phyloP scores from a whole-genome alignment of 2,113 vertebrate species.

The Erythrocercus mccallii region DNA sequence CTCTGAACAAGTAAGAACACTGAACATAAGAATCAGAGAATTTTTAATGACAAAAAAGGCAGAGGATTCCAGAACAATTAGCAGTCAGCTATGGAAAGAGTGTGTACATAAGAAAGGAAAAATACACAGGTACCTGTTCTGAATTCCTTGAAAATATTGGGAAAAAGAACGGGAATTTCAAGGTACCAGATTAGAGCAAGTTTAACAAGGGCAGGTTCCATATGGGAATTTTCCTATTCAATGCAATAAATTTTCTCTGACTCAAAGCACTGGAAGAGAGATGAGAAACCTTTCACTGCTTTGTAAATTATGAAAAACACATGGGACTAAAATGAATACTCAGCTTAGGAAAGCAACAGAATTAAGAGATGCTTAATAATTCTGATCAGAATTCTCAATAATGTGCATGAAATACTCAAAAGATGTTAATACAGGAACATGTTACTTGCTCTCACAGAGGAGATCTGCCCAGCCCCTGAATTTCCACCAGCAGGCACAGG shows the following conservation, averaged over 20 bases:
- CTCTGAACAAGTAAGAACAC: background rate
- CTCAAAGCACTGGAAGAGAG: conserved; percentile 5
- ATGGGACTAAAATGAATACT: background rate
- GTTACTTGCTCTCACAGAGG: background rate
- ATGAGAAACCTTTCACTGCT: conserved; percentile 3
- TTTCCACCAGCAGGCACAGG: background rate
- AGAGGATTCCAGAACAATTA: background rate
- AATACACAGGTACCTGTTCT: background rate
- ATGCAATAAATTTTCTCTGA: conserved; percentile 25
- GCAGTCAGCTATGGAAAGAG: background rate
- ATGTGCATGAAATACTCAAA: background rate
- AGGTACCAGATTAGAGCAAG: background rate
- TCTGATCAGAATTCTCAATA: conserved; percentile 21
- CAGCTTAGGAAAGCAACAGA: conserved; percentile 12
- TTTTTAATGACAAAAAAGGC: background rate
- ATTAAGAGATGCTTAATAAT: conserved; percentile 18
- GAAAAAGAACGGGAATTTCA: background rate
- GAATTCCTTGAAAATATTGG: background rate
- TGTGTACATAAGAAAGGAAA: background rate
- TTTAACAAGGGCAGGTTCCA: background rate
- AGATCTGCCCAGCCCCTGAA: background rate
- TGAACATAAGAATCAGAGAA: fast-evolving
- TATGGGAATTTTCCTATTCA: background rate
- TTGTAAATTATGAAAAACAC: conserved; percentile 36
- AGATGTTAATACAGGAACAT: background rate